Conservation (phyloP, 2,888 invertebrate species). For the Epinotia brunnichana region DNA sequence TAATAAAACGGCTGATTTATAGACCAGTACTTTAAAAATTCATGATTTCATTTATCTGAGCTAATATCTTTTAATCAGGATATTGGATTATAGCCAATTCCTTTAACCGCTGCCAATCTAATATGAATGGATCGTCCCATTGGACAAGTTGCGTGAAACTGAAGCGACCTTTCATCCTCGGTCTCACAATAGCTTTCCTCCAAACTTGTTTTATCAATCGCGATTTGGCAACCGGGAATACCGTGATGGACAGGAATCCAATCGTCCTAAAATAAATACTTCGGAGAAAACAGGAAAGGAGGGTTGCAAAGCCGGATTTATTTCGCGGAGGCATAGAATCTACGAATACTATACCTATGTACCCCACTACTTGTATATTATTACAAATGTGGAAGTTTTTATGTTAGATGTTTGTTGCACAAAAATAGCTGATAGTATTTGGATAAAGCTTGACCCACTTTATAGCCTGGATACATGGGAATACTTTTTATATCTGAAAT, state of each 20-base stretch:
- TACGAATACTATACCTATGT: background rate
- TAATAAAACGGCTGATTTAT: too few species aligned
- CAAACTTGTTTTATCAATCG: constrained; percentile 41
- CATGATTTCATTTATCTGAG: background rate
- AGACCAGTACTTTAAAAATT: background rate
- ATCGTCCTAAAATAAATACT: constrained; percentile 42
- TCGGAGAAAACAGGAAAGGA: constrained; percentile 22
- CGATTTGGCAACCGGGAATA: constrained; percentile 42
- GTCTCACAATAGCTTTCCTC: constrained; percentile 30
- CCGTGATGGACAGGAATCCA: constrained; percentile 39
- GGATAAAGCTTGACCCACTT: too few species aligned
- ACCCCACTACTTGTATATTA: background rate
- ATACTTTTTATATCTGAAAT: too few species aligned
- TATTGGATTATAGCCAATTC: background rate
- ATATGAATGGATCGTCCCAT: constrained; percentile 16
- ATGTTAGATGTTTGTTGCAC: too few species aligned
- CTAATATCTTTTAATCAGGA: background rate
- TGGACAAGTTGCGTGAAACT: constrained; percentile 19
- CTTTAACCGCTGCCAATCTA: constrained; percentile 15
- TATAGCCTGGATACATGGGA: too few species aligned
- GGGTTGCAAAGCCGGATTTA: constrained; percentile 11
- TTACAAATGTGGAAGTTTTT: too few species aligned
- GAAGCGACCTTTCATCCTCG: constrained; percentile 25
- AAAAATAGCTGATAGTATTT: too few species aligned
- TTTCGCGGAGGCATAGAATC: background rate